Evolutionary conservation across 2,113 vertebrate species (phyloP), one percentile per base, ranked within the genome.

Genomic region (Hyaena hyaena): DNA sequence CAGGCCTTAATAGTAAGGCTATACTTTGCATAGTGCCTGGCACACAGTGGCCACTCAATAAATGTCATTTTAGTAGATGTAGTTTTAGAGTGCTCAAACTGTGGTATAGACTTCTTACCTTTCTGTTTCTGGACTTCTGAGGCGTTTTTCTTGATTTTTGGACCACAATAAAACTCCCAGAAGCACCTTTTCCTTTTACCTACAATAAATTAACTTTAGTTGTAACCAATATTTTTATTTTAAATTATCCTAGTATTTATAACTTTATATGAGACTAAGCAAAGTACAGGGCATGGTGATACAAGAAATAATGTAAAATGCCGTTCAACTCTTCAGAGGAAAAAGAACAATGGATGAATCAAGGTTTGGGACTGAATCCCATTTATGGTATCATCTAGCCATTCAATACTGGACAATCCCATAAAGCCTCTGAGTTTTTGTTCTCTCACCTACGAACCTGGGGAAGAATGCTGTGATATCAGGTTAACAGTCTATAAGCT

Each of bases 181-280:
- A 99, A 74, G 99, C 99, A 93, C 99, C 99, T 98, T 99, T 99
- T 77, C 99, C 99, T 98, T 99, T 99, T 84, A 99, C 99, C 99
- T 99, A 96, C 88, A 93, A 28, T 48, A 92, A 97, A 97, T 79
- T 76, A 79, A 89, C 74, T 97, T 97, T 28, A 98, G 84, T 94
- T 85, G 89, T 33, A 93, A 95, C 16, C 24, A 77, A 1, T 68
- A 82, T 80, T 88, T 92, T 93, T 96, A 93, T 80, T 93, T 88
- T 15, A 63, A 84, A 84, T 90, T 92, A 97, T 76, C 83, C 24
- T 61, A 73, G 39, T 35, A 89, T 73, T 88, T 73, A 9, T 45
- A 95, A 93, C 31, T 93, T 93, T 80, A 81, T 11, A 65, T 21
- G 28, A 69, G 55, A 86, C 21, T 71, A 90, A 81, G 11, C 28